Evolutionary conservation across 2,888 invertebrate genomes (phyloP), one percentile per base, ranked within the genome.

Genomic region (Phaedon cochleariae): DNA sequence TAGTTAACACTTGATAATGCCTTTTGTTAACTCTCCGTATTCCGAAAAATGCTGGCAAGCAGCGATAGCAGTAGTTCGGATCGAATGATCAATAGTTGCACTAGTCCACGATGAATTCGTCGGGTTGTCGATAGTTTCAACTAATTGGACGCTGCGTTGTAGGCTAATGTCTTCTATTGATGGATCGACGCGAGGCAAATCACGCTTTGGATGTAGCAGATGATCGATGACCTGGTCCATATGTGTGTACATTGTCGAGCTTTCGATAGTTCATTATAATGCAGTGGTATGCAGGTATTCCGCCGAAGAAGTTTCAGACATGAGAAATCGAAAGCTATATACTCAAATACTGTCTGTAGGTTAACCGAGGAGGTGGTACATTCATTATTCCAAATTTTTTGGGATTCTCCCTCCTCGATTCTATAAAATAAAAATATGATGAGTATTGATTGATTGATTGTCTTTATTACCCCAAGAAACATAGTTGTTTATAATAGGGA

Each of bases 151-250:
- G 67, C 41, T 41, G 15, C 74, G 69, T 69, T 80, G 79, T 80
- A 77, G 75, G 75, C 75, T 79, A 78, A 80, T 80, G 78, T 78
- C 71, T 62, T 64, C 71, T 79, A 78, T 79, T 80, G 80, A 80
- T 80, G 78, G 80, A 80, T 80, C 78, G 79, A 76, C 76, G 72
- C 65, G 73, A 73, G 73, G 61, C 67, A 62, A 64, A 70, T 68
- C 67, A 70, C 75, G 75, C 73, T 72, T 70, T 73, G 72, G 71
- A 73, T 75, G 74, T 74, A 70, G 70, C 64, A 70, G 64, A 73
- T 76, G 76, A 76, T 76, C 69, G 76, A 76, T 76, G 73, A 73
- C 68, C 68, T 61, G 52, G 72, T 72, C 62, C 67, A 46, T 63
- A 65, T 65, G 69, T 71, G 67, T 60, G 70, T 67, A 62, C 69